These are phyloP conservation scores for Isaurus tuberculatus DNA, from an alignment of 92 coral and sea anemone genomes.

Conservation along the genomic window DNA sequence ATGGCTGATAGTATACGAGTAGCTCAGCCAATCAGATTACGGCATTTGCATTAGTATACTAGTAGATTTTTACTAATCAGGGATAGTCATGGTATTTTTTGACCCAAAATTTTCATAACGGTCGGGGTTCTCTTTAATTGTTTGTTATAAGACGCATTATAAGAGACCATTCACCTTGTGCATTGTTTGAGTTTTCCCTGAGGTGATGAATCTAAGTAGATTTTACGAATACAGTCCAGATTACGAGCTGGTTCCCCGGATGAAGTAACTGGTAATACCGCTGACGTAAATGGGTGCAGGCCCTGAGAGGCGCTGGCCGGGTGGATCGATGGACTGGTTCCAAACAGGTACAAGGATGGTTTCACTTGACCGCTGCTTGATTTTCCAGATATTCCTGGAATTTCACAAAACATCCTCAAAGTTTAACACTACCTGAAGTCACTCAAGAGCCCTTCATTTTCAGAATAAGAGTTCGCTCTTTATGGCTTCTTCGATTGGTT, in stretches of 20 bases:
- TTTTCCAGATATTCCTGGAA: constrained; percentile 38
- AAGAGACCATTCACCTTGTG: constrained; percentile 15
- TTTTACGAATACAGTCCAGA: constrained; percentile 36
- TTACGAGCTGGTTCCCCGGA: constrained; percentile 34
- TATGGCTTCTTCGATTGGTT: too few species aligned
- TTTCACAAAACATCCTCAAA: background rate
- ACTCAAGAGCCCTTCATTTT: too few species aligned
- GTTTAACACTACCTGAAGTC: background rate
- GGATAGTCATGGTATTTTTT: too few species aligned
- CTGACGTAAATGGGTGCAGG: constrained; percentile 49
- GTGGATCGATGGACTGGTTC: constrained; percentile 46
- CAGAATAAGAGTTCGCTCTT: too few species aligned
- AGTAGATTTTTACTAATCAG: too few species aligned
- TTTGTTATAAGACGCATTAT: too few species aligned
- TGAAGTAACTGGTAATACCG: constrained; percentile 40
- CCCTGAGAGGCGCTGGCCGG: constrained; percentile 32
- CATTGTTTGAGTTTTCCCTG: constrained; percentile 38
- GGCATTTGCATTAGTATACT: too few species aligned
- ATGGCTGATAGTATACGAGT: too few species aligned
- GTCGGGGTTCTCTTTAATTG: too few species aligned
- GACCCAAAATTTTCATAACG: too few species aligned
- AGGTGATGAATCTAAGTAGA: constrained; percentile 19
- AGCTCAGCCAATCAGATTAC: too few species aligned
- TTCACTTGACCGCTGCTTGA: constrained; percentile 38
- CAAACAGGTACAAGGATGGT: constrained; percentile 36